Percentiles rank a stretch among this genome's conserved stretches.
These are phyloP conservation scores for Lagria hirta DNA, from an alignment of 2,888 invertebrate genomes.

Conservation along the genomic window DNA sequence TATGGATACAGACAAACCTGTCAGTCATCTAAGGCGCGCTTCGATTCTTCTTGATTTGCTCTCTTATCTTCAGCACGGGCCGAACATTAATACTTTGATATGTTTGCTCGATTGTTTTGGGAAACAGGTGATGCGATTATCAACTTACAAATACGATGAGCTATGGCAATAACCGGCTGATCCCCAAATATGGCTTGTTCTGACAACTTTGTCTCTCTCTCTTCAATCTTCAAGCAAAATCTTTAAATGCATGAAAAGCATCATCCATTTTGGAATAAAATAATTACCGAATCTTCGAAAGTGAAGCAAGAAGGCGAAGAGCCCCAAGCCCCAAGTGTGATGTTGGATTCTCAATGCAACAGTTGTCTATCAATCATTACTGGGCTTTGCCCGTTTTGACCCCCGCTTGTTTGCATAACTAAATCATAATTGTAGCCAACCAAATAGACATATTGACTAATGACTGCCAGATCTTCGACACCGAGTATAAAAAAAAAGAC, in stretches of 20 bases:
- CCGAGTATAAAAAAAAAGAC: slow-evolving; percentile 39
- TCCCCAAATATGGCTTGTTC: slow-evolving; percentile 15
- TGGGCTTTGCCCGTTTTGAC: slow-evolving; percentile 42
- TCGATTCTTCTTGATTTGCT: slow-evolving; percentile 44
- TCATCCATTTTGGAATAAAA: too few species aligned
- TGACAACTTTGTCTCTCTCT: too few species aligned
- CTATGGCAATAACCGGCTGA: slow-evolving; percentile 10
- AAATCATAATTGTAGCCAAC: slow-evolving; percentile 54
- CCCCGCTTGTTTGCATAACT: slow-evolving; percentile 55
- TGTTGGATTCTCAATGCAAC: slow-evolving; percentile 38
- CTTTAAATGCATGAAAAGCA: too few species aligned
- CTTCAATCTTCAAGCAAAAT: too few species aligned
- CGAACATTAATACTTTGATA: slow-evolving; percentile 16
- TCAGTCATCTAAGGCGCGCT: slow-evolving; percentile 45
- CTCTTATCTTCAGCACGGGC: slow-evolving; percentile 36
- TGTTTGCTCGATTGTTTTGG: slow-evolving; percentile 19
- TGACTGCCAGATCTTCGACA: slow-evolving; percentile 46
- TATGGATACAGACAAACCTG: slow-evolving; percentile 44
- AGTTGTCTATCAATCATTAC: slow-evolving; percentile 50
- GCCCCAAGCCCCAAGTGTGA: slow-evolving; percentile 51
- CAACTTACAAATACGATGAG: slow-evolving; percentile 25
- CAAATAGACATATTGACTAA: slow-evolving; percentile 54
- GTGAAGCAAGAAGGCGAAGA: slow-evolving; percentile 20
- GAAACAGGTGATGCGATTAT: slow-evolving; percentile 28
- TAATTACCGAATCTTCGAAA: slow-evolving; percentile 14